Evolutionary conservation across 1,140 invertebrate species (phyloP).

Genomic region (Megalopta genalis): DNA sequence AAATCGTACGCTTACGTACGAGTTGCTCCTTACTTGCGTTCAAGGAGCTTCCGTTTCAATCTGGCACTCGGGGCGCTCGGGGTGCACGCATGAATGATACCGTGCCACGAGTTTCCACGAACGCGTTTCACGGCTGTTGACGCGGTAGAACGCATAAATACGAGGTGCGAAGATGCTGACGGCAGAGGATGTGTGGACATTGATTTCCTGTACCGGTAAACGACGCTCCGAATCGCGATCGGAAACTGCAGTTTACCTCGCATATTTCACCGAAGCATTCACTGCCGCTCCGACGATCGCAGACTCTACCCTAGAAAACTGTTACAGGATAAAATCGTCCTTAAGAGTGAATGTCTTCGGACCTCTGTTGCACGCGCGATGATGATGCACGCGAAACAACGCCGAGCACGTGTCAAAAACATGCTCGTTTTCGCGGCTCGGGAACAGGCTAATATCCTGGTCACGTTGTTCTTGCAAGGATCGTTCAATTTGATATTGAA

Average conservation of each 20-base stretch:
- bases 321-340: background rate
- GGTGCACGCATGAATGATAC: background rate
- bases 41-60: background rate
- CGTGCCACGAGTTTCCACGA: background rate
- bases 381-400: background rate
- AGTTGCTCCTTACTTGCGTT: no score
- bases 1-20: no score
- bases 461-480: background rate
- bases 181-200: background rate
- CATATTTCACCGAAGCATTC: conserved; percentile 1
- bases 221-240: background rate
- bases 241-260: background rate
- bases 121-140: background rate
- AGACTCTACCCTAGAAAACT: no score
- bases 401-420: no score
- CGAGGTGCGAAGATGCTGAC: background rate
- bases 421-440: background rate
- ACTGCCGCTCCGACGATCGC: conserved; percentile 10
- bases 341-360: background rate
- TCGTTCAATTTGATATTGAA: background rate
- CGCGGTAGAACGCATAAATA: background rate
- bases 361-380: background rate
- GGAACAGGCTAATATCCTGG: background rate
- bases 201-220: background rate
- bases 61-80: background rate